These are phyloP conservation scores for Desoria tigrina DNA, from an alignment of 2,888 invertebrate genomes.

Conservation along the genomic window DNA sequence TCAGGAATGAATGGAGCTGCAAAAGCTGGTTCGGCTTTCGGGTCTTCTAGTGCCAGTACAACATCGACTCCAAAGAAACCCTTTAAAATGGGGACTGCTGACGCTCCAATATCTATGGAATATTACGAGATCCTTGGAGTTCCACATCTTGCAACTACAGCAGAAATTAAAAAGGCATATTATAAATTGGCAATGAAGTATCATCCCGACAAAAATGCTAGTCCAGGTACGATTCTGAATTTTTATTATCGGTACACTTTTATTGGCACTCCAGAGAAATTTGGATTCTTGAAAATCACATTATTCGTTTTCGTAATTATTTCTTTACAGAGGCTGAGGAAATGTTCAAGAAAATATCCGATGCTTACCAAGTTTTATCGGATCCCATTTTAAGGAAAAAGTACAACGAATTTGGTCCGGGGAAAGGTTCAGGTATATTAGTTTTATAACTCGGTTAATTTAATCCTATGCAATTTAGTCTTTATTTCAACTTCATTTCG, in stretches of 20 bases:
- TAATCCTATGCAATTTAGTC: not conserved
- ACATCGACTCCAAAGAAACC: conserved; percentile 23
- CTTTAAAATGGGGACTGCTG: conserved; percentile 51
- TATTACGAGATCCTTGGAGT: conserved; percentile 51
- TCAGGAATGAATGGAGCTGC: conserved; percentile 15
- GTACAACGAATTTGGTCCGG: conserved; percentile 53
- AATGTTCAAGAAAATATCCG: conserved; percentile 48
- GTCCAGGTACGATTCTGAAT: no score
- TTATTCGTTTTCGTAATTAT: no score
- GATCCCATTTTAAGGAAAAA: conserved; percentile 50
- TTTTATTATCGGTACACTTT: no score
- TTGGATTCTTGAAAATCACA: no score
- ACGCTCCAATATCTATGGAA: conserved; percentile 47
- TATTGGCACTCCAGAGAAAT: no score
- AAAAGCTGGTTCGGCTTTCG: conserved; percentile 8
- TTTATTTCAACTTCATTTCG: not conserved
- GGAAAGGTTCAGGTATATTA: conserved; percentile 41
- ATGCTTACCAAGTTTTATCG: conserved; percentile 48
- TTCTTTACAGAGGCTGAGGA: conserved; percentile 27
- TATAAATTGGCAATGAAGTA: conserved; percentile 38
- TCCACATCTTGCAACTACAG: conserved; percentile 41
- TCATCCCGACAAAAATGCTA: conserved; percentile 46
- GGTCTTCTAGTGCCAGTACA: conserved; percentile 28
- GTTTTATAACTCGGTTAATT: not conserved
- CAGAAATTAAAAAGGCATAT: conserved; percentile 49